These are phyloP conservation scores for Tauraco erythrolophus DNA, from an alignment of 2,113 vertebrate genomes.

Conservation along the genomic window DNA sequence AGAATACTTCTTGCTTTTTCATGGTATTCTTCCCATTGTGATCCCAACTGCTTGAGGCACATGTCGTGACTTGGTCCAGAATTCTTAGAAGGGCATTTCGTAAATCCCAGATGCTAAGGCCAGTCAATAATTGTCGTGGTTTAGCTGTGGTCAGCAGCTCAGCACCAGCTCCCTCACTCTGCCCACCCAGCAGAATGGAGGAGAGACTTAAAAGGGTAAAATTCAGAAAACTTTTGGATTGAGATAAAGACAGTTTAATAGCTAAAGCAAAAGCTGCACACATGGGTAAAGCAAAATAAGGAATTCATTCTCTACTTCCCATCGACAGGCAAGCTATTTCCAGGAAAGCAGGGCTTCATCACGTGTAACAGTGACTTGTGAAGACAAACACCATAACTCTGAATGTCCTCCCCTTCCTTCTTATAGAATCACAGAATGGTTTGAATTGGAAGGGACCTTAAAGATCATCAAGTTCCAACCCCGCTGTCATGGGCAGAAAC, in stretches of 20 bases:
- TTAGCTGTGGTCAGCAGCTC: neutral
- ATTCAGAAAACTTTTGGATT: too few relatives aligned
- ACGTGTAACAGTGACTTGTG: accelerated
- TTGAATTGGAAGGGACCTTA: too few relatives aligned
- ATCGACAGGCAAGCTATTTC: too few relatives aligned
- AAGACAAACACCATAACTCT: neutral
- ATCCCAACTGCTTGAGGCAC: neutral
- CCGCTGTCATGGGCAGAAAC: too few relatives aligned
- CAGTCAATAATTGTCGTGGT: accelerated
- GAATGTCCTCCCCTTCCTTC: neutral
- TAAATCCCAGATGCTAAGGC: neutral
- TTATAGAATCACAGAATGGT: too few relatives aligned
- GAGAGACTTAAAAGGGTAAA: too few relatives aligned
- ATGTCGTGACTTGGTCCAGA: neutral
- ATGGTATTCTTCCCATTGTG: neutral
- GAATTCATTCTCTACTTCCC: too few relatives aligned
- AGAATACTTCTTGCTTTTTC: neutral
- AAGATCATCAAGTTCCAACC: too few relatives aligned
- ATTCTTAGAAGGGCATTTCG: neutral
- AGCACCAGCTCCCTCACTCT: accelerated
- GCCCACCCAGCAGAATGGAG: accelerated
- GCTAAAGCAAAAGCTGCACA: too few relatives aligned
- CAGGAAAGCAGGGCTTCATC: neutral
- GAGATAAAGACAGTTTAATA: too few relatives aligned
- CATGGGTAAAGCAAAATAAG: too few relatives aligned